A percentile compares a stretch with the other conserved stretches of the same genome.
Evolutionary conservation across 2,113 vertebrate genomes (phyloP).

Genomic region (Siniperca knerii): DNA sequence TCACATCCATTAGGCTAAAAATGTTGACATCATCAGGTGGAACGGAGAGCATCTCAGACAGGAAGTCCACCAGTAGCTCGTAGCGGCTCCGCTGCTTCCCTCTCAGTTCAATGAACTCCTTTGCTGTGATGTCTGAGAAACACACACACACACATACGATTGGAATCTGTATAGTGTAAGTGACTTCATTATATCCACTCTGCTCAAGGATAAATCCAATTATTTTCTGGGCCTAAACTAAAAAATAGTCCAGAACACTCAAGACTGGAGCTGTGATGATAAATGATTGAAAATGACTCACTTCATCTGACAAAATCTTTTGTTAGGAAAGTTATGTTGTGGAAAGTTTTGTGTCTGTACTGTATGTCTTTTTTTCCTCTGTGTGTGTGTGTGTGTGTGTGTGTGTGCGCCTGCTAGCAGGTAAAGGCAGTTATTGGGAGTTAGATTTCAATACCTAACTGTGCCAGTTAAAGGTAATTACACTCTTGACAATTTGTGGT

Average conservation of each 20-base stretch:
- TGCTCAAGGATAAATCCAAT: slow-evolving; percentile 52
- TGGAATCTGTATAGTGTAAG: slow-evolving; percentile 9
- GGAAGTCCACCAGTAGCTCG: slow-evolving; percentile 84
- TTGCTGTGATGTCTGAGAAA: slow-evolving; percentile 85
- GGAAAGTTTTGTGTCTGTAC: neutral
- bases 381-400: neutral
- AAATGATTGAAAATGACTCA: slow-evolving; percentile 42
- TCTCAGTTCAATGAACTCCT: slow-evolving; percentile 86
- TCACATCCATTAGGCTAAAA: slow-evolving; percentile 83
- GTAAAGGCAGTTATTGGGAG: neutral
- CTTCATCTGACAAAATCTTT: slow-evolving; percentile 9
- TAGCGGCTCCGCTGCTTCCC: slow-evolving; percentile 78
- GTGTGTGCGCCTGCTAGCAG: neutral
- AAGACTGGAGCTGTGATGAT: slow-evolving; percentile 27
- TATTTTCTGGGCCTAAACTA: slow-evolving; percentile 39
- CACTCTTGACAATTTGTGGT: slow-evolving; percentile 12
- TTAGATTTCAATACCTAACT: slow-evolving; percentile 20
- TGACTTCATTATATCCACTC: slow-evolving; percentile 53
- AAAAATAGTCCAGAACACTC: slow-evolving; percentile 23
- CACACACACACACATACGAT: slow-evolving; percentile 22
- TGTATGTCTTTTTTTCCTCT: neutral
- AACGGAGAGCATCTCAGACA: slow-evolving; percentile 85
- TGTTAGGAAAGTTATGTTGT: slow-evolving; percentile 12
- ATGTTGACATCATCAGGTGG: slow-evolving; percentile 80
- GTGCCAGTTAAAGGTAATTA: slow-evolving; percentile 33